phyloP scores from a whole-genome alignment of 2,113 vertebrate genomes.

The Chitala chitala region DNA sequence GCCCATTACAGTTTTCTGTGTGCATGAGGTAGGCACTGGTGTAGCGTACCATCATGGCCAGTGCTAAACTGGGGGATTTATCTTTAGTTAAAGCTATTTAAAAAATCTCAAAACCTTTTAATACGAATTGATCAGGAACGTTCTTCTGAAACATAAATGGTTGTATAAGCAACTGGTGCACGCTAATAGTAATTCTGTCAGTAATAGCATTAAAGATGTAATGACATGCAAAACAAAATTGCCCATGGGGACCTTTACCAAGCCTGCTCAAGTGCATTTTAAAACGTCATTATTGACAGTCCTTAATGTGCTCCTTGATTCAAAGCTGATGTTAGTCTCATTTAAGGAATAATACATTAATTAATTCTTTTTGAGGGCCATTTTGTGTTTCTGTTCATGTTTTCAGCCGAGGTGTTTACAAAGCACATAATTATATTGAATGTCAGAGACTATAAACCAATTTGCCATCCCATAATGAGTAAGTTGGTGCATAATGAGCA shows the following conservation, averaged over 20 bases:
- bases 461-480: neutral
- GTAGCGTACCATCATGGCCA: too few species aligned
- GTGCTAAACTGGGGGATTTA: too few species aligned
- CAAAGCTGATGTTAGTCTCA: too few species aligned
- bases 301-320: neutral
- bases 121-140: too few species aligned
- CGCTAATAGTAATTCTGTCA: neutral
- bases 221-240: neutral
- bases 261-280: neutral
- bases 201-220: neutral
- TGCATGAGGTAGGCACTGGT: too few species aligned
- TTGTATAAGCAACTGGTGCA: neutral
- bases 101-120: too few species aligned
- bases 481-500: neutral
- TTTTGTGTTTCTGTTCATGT: neutral
- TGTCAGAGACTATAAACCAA: neutral
- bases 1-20: too few species aligned
- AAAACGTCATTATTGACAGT: neutral
- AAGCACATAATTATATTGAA: neutral
- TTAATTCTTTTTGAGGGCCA: neutral
- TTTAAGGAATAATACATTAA: neutral
- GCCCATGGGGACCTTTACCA: neutral
- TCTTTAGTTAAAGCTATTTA: too few species aligned
- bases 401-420: constrained; percentile 1
- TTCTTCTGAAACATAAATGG: too few species aligned